Base-by-base conservation (phyloP, 2,888 invertebrate genomes). In the Agonum fuliginosum region DNA sequence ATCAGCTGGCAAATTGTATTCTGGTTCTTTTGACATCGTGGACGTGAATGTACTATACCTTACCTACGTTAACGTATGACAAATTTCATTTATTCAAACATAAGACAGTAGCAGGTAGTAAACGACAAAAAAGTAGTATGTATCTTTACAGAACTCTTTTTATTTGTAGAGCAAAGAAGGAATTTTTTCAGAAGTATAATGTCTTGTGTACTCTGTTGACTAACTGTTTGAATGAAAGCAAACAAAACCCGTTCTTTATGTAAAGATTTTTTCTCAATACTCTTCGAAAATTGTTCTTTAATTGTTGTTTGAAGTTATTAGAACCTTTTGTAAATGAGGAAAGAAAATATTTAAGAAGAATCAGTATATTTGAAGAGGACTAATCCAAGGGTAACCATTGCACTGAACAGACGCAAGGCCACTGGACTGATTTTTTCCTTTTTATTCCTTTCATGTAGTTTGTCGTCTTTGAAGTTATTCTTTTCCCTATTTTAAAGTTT, bases 251-350 rank as follows among this genome's bases (percentile, higher is more conserved):
- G 34, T 27, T 30, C 34, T 51, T 72, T 72, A 72, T 72, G 30
- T 34, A 19, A 22, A 41, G 71, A 20, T 72, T 72, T 72, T 71
- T 54, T 72, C 54, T 51, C 51, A 72, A 72, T 72, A 34, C 51
- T 30, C 51, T 48, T 72, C 51, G 71, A 72, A 73, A 73, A 73
- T 73, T 73, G 73, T 73, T 58, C 58, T 73, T 54, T 73, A 73
- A 73, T 73, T 73, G 73, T 73, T 73, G 73, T 73, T 73, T 73
- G 73, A 73, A 73, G 58, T 73, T 34, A 73, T 73, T 73, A 73
- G 73, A 48, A 24, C 22, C 73, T 73, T 73, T 58, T 73, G 73
- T 73, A 73, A 73, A 73, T 73, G 58, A 73, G 58, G 37, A 73
- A 73, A 37, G 73, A 58, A 54, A 73, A 73, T 73, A 73, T 54